These are phyloP conservation scores for Leuciscus waleckii DNA, from an alignment of 2,797 vertebrate genomes.

Conservation along the genomic window DNA sequence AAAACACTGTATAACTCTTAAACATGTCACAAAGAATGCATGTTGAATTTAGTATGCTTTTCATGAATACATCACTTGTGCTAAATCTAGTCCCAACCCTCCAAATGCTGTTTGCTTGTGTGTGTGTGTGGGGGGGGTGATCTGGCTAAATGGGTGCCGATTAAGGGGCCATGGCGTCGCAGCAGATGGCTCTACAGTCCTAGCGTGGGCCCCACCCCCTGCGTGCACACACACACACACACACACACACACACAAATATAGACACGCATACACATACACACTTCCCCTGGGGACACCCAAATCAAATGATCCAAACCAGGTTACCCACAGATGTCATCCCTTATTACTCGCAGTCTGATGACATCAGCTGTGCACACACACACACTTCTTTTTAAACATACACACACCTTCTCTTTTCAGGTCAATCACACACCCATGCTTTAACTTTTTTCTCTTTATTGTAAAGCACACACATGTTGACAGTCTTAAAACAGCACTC, in stretches of 20 bases:
- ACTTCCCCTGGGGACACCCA: conserved; percentile 68
- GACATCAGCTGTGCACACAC: conserved; percentile 72
- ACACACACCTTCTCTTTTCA: conserved; percentile 29
- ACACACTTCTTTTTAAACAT: neutral
- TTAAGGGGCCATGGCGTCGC: conserved; percentile 61
- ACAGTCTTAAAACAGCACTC: neutral
- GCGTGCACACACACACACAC: conserved; percentile 40
- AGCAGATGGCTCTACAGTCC: conserved; percentile 74
- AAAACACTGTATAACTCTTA: neutral
- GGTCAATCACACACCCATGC: conserved; percentile 7
- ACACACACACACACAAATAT: conserved; percentile 16
- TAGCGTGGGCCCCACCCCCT: conserved; percentile 44
- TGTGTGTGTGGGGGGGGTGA: neutral
- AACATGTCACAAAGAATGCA: neutral
- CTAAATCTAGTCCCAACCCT: neutral
- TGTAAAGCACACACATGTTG: neutral
- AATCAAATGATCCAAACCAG: conserved; percentile 78
- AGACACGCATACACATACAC: conserved; percentile 41
- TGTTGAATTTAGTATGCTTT: neutral
- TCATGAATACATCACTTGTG: neutral
- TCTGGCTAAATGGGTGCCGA: conserved; percentile 45
- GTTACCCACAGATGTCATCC: conserved; percentile 81
- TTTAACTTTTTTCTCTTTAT: neutral
- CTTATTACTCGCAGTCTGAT: conserved; percentile 75
- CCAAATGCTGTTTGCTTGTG: neutral